Evolutionary conservation across 2,113 vertebrate species (phyloP), one percentile per base, ranked within the genome.

Genomic region (Poecilia latipinna): DNA sequence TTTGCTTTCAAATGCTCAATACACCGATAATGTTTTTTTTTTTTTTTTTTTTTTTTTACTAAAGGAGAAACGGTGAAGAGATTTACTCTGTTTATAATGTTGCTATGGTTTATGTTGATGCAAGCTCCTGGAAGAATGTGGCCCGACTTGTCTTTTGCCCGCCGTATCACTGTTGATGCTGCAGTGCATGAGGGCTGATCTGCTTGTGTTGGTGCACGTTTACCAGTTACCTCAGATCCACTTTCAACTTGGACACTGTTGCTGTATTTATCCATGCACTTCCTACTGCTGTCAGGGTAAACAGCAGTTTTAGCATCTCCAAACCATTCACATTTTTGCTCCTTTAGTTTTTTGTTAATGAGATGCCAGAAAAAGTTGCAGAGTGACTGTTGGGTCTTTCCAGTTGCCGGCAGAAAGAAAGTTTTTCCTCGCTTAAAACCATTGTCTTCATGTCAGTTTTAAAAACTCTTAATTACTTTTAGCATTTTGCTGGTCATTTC

Each of bases 61-160:
- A 10, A n/a, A 57, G 51, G n/a, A 67, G 26, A 22, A 42, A 11
- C 24, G 5, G 8, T 15, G 12, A 22, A 68, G 64, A 42, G 39
- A 60, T 70, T 80, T 73, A 79, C 72, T 79, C 78, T 70, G 78
- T 85, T 89, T 88, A 80, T 77, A 83, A 93, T 86, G 77, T 90
- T 87, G 82, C 85, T 61, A 82, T 88, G 83, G 80, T 74, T 72
- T 73, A 28, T 84, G 83, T 85, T 86, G 82, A 85, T 85, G 33
- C 65, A 88, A 90, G 76, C 70, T 70, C 39, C 31, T 62, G 51
- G 48, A 88, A 88, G 82, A 91, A 90, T 86, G 90, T 75, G 77
- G 80, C 80, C 71, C 54, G 87, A 88, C 89, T 86, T 22, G 85
- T 81, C 76, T 72, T 81, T 80, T 83, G 82, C 85, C 79, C 77